phyloP scores from a whole-genome alignment of 2,797 vertebrate genomes.

The Macrochelys suwanniensis region DNA sequence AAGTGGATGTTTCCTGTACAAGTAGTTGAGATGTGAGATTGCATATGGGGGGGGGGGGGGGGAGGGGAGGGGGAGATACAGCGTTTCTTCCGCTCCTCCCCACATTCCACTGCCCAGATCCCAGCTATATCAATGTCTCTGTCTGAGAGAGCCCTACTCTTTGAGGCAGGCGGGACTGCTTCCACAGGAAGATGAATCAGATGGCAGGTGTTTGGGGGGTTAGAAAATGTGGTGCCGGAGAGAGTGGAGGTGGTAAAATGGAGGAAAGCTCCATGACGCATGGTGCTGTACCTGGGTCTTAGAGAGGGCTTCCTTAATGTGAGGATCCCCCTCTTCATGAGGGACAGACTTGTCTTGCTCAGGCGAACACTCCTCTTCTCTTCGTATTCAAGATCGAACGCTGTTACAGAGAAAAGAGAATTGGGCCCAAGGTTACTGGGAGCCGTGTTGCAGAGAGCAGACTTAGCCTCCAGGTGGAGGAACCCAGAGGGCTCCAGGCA shows the following conservation, averaged over 20 bases:
- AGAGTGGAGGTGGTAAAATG: neutral
- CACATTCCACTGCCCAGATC: neutral
- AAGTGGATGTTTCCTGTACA: neutral
- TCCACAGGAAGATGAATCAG: neutral
- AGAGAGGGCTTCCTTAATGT: neutral
- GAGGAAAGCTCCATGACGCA: neutral
- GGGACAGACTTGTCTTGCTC: neutral
- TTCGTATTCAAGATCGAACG: rapidly evolving
- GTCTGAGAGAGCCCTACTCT: neutral
- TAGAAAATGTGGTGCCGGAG: neutral
- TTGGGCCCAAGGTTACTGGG: neutral
- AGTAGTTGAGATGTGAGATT: rapidly evolving
- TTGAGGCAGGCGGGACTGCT: neutral
- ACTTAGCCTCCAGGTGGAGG: neutral
- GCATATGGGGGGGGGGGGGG: neutral
- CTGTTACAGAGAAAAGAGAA: conserved; percentile 14
- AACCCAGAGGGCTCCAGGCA: neutral
- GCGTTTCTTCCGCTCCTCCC: neutral
- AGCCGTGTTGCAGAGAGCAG: neutral
- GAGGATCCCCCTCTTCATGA: neutral
- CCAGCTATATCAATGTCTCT: neutral
- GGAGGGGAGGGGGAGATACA: neutral
- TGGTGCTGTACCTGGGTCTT: conserved; percentile 69
- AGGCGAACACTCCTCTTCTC: neutral
- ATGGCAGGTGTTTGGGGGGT: neutral